Percentiles rank a stretch among this genome's conserved stretches.
These are phyloP conservation scores for Trilocha varians DNA, from an alignment of 2,888 invertebrate genomes.

Conservation along the genomic window DNA sequence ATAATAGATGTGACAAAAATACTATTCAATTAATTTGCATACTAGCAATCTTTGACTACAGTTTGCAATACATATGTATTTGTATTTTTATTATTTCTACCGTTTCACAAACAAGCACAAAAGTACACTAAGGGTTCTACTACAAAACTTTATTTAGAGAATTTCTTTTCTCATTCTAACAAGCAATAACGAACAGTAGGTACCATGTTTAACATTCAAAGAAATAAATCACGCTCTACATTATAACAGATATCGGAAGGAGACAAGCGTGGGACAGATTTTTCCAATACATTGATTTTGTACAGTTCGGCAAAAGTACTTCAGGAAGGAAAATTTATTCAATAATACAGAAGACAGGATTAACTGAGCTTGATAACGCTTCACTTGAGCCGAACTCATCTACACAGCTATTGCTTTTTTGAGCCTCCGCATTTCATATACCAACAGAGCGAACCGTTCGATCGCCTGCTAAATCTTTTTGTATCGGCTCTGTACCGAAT, in stretches of 20 bases:
- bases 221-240: neutral
- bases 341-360: conserved; percentile 61
- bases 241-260: neutral
- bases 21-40: too few relatives aligned
- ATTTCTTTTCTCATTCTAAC: too few relatives aligned
- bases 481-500: conserved; percentile 18
- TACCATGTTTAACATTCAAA: too few relatives aligned
- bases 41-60: too few relatives aligned
- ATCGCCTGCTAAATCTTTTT: conserved; percentile 23
- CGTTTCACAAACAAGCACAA: too few relatives aligned
- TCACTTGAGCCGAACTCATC: conserved; percentile 51
- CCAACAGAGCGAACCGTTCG: conserved; percentile 25
- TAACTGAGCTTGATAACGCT: conserved; percentile 59
- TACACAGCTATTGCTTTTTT: conserved; percentile 46
- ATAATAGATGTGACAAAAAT: too few relatives aligned
- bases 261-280: conserved; percentile 1
- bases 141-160: too few relatives aligned
- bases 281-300: conserved; percentile 46
- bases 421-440: conserved; percentile 41
- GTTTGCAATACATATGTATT: too few relatives aligned
- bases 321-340: conserved; percentile 53
- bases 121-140: too few relatives aligned
- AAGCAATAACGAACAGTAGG: too few relatives aligned
- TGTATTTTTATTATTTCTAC: too few relatives aligned
- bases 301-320: conserved; percentile 40